Evolutionary conservation across 2,113 vertebrate species (phyloP).

Genomic region (Chlorodrepanis virens): DNA sequence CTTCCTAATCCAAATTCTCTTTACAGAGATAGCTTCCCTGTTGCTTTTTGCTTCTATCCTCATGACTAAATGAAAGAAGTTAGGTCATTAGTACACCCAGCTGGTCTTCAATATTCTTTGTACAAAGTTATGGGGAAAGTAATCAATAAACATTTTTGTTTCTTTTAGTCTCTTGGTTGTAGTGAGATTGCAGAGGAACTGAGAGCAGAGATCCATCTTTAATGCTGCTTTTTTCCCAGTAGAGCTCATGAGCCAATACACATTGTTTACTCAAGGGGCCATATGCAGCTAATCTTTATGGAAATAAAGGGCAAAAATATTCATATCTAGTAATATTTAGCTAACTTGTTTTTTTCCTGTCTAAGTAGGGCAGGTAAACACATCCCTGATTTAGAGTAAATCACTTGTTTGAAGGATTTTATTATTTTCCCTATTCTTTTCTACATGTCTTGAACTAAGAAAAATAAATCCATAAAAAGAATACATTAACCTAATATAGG

Average conservation of each 20-base stretch:
- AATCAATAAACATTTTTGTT: constrained; percentile 73
- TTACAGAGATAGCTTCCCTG: neutral
- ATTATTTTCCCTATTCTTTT: constrained; percentile 57
- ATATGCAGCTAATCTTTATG: constrained; percentile 69
- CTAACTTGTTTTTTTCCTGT: constrained; percentile 56
- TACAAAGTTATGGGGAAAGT: constrained; percentile 61
- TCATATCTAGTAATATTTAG: constrained; percentile 68
- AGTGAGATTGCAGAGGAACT: constrained; percentile 59
- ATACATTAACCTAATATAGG: constrained; percentile 68
- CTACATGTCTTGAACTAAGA: constrained; percentile 27
- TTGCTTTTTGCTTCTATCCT: neutral
- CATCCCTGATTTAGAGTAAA: constrained; percentile 67
- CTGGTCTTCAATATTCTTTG: constrained; percentile 52
- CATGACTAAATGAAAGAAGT: constrained; percentile 8
- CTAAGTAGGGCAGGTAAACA: constrained; percentile 70
- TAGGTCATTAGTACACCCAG: neutral
- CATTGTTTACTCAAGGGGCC: constrained; percentile 53
- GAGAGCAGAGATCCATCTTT: constrained; percentile 59
- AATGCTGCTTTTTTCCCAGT: neutral
- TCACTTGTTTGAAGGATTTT: constrained; percentile 58
- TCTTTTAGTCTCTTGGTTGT: constrained; percentile 48
- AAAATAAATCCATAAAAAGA: constrained; percentile 66
- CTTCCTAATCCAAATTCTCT: neutral
- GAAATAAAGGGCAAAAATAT: constrained; percentile 74
- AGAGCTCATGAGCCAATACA: constrained; percentile 31